Evolutionary conservation across 2,797 vertebrate species (phyloP).

Genomic region (Galaxias olidus): DNA sequence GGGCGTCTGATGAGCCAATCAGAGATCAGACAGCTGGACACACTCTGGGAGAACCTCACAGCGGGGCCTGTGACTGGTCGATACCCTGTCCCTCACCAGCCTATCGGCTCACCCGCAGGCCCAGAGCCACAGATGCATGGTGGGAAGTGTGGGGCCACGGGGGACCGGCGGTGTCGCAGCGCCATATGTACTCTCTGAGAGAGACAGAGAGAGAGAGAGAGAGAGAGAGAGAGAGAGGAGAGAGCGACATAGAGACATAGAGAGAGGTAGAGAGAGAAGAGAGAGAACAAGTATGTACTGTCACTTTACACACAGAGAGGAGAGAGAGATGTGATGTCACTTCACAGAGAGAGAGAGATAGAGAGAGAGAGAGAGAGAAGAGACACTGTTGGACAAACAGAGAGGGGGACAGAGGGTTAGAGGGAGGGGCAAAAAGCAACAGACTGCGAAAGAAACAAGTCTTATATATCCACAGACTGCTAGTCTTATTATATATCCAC

Average conservation of each 20-base stretch:
- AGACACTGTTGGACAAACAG: no score
- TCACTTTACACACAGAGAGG: constrained; percentile 36
- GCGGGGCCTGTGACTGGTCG: constrained; percentile 63
- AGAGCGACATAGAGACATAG: constrained; percentile 48
- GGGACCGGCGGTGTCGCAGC: constrained; percentile 79
- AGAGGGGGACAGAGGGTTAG: no score
- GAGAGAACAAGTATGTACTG: constrained; percentile 31
- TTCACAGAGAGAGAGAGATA: constrained; percentile 34
- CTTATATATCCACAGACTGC: no score
- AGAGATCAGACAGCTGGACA: no score
- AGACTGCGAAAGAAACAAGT: no score
- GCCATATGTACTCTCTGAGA: constrained; percentile 77
- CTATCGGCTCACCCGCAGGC: constrained; percentile 62
- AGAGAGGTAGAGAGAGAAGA: constrained; percentile 51
- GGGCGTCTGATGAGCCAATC: no score
- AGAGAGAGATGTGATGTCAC: no score
- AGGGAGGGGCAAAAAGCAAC: no score
- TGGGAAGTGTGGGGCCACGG: constrained; percentile 80
- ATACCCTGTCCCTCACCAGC: constrained; percentile 68
- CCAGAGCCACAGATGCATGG: constrained; percentile 77
- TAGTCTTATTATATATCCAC: no score
- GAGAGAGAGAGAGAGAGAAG: constrained; percentile 31
- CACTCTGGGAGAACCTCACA: constrained; percentile 63
- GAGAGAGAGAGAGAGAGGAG: constrained; percentile 23
- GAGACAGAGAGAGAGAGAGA: constrained; percentile 16